Percentiles rank a stretch among this genome's conserved stretches.
Conservation (phyloP, 2,888 invertebrate genomes). For the Heterodera filipjevi region DNA sequence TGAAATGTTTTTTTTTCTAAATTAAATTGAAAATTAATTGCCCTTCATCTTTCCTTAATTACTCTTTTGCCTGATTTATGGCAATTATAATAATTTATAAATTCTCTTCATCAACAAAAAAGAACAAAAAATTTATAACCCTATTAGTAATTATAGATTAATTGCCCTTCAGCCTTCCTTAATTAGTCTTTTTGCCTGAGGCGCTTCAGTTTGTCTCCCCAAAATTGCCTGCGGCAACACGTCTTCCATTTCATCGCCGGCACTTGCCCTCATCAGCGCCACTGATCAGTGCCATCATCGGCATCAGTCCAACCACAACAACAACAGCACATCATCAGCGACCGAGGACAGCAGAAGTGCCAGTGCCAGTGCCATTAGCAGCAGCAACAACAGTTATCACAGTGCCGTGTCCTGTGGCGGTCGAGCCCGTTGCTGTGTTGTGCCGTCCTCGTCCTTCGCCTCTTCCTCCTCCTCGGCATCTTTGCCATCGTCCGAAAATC, state of each 20-base stretch:
- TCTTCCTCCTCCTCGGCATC: background rate
- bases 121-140: too few relatives aligned
- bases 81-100: too few relatives aligned
- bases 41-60: too few relatives aligned
- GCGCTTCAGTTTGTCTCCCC: background rate
- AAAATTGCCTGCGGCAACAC: too few relatives aligned
- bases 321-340: background rate
- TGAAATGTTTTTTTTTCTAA: too few relatives aligned
- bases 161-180: too few relatives aligned
- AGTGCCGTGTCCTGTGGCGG: constrained; percentile 25
- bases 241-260: background rate
- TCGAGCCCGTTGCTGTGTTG: background rate
- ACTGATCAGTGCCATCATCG: constrained; percentile 1
- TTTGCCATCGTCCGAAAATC: background rate
- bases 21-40: too few relatives aligned
- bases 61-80: too few relatives aligned
- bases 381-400: constrained; percentile 20
- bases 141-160: too few relatives aligned
- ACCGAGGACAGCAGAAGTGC: background rate
- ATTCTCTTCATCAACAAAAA: too few relatives aligned
- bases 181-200: background rate
- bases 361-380: background rate
- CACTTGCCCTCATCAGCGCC: background rate
- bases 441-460: background rate
- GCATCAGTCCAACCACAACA: background rate